Percentiles rank a stretch among this genome's conserved stretches.
These are phyloP conservation scores for Fopius arisanus DNA, from an alignment of 1,140 invertebrate genomes.

Conservation along the genomic window DNA sequence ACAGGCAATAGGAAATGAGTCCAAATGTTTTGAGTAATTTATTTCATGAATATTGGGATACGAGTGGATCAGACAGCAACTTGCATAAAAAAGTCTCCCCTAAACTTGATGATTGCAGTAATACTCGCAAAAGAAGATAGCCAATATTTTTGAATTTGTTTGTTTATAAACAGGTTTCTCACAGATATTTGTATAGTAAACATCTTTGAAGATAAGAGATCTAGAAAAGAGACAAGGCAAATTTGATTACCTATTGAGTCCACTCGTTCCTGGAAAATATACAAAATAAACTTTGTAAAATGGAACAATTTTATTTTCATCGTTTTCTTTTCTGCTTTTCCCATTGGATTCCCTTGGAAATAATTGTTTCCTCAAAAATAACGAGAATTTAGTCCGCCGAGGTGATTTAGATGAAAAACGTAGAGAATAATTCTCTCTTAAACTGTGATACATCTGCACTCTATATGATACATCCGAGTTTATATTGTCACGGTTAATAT, in stretches of 20 bases:
- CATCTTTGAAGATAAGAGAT: too few species aligned
- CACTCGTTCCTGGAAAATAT: not conserved
- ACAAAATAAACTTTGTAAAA: not conserved
- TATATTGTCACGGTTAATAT: constrained; percentile 15
- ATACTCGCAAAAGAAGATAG: too few species aligned
- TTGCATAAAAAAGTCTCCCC: too few species aligned
- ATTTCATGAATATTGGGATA: not conserved
- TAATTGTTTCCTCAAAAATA: not conserved
- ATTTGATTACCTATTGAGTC: not conserved
- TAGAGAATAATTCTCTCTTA: constrained; percentile 40
- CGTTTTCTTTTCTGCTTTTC: constrained; percentile 18
- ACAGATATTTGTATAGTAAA: too few species aligned
- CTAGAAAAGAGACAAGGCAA: too few species aligned
- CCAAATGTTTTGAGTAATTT: not conserved
- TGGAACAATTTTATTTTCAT: not conserved
- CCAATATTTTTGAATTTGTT: too few species aligned
- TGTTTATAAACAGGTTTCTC: too few species aligned
- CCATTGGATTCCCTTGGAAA: not conserved
- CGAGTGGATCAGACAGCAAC: too few species aligned
- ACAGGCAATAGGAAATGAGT: not conserved
- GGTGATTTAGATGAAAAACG: constrained; percentile 21
- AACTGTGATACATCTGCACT: constrained; percentile 53
- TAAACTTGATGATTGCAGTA: too few species aligned
- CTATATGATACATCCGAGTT: constrained; percentile 24
- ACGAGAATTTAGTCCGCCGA: not conserved